Evolutionary conservation across 1,140 invertebrate genomes (phyloP).

Genomic region (Mercenaria mercenaria): DNA sequence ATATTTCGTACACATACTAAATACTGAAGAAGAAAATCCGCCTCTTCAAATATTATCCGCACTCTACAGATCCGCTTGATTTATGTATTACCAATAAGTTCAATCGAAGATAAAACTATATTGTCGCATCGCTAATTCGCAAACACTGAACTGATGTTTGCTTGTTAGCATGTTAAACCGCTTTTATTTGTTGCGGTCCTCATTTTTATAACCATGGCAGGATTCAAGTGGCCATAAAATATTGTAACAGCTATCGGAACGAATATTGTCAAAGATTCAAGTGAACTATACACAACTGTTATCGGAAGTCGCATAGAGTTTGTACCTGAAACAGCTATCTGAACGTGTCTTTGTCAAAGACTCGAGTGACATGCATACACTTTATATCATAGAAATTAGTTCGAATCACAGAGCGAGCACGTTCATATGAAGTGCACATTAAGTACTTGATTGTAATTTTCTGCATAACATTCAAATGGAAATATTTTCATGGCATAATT

Average conservation of each 20-base stretch:
- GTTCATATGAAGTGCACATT: no score
- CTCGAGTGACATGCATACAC: no score
- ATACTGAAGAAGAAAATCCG: background rate
- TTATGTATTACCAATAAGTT: background rate
- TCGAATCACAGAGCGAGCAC: no score
- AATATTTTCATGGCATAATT: no score
- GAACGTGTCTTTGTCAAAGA: no score
- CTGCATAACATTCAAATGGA: no score
- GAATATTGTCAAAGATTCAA: background rate
- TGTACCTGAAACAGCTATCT: no score
- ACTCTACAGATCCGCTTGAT: background rate
- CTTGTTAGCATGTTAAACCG: background rate
- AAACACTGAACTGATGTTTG: background rate
- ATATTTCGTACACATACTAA: no score
- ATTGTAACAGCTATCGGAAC: constrained; percentile 1
- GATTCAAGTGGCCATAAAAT: constrained; percentile 7
- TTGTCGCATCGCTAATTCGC: background rate
- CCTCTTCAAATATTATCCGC: background rate
- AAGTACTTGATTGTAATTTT: no score
- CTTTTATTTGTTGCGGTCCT: background rate
- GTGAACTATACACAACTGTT: background rate
- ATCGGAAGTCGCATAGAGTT: background rate
- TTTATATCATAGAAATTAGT: no score
- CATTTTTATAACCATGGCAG: background rate
- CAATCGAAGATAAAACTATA: constrained; percentile 7